Base-by-base conservation (phyloP, 1,140 invertebrate species). In the Atta cephalotes region DNA sequence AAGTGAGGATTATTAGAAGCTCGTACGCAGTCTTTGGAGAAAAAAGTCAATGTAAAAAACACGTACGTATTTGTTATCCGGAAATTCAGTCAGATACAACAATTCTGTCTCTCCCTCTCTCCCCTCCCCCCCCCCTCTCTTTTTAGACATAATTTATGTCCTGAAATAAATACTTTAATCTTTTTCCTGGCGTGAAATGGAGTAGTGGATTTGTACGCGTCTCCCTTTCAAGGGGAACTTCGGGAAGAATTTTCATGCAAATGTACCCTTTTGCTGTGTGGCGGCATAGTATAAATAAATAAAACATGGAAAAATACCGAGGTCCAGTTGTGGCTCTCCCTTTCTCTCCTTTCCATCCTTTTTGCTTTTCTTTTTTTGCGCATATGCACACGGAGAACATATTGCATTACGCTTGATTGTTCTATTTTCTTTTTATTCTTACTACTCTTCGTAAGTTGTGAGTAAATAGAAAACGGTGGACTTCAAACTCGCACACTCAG, bases 231-330 rank as follows among this genome's bases (percentile, higher is more conserved):
- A 82, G 53, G 35, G 78, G 62, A 76, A 71, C 89, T 31, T 72
- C 76, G 63, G 63, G 60, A 72, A 78, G 85, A 82, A 90, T 90
- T 90, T 88, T 70, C 81, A 88, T 90, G 89, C 89, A 90, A 90
- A 90, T 90, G 82, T 81, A 86, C 70, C 51, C 86, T 88, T 85
- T 88, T 53, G 53, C 56, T 45, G 86, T 16, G 49, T n/a, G 12
- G 18, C 56, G 62, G 35, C 85, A 90, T 77, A 60, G 31, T 86
- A 86, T 86, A 86, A 90, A 90, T 88, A 87, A 86, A 90, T 71
- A 78, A 39, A 45, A 82, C 18, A 53, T 53, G 65, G 66, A 74
- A 86, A 88, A 90, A 90, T 76, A 80, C 53, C 60, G 51, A 72
- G 70, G 25, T 56, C 81, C 35, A 21, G 10, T 68, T 76, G 39